Conservation (phyloP, 2,888 invertebrate species). For the Drosophila setosimentum region DNA sequence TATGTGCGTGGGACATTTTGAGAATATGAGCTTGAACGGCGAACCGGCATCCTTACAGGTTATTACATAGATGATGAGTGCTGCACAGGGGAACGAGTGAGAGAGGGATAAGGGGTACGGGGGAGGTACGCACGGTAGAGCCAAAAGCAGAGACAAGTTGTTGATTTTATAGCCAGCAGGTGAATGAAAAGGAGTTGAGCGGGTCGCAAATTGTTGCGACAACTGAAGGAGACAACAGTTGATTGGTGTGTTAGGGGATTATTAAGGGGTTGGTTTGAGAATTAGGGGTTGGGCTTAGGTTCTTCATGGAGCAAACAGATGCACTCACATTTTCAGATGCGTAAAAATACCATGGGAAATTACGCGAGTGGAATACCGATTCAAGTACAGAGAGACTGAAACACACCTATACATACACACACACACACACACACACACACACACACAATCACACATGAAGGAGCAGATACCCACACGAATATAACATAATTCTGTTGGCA, state of each 20-base stretch:
- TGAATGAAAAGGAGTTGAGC: slow-evolving; percentile 37
- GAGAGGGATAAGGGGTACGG: not conserved
- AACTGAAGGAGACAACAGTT: slow-evolving; percentile 44
- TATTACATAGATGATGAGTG: slow-evolving; percentile 37
- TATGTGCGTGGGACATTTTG: slow-evolving; percentile 31
- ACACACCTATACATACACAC: slow-evolving; percentile 13
- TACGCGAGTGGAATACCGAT: slow-evolving; percentile 76
- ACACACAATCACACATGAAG: slow-evolving; percentile 18
- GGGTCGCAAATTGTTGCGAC: slow-evolving; percentile 51
- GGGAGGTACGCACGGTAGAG: not conserved
- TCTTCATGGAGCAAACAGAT: slow-evolving; percentile 44
- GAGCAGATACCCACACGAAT: slow-evolving; percentile 16
- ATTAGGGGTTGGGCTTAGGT: not conserved
- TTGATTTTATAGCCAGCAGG: slow-evolving; percentile 58
- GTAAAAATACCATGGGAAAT: slow-evolving; percentile 74
- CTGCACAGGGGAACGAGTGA: not conserved
- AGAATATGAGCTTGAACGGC: slow-evolving; percentile 8
- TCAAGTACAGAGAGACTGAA: slow-evolving; percentile 5
- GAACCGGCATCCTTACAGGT: slow-evolving; percentile 28
- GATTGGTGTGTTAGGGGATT: slow-evolving; percentile 7
- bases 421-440: slow-evolving; percentile 15
- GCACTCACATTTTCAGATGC: slow-evolving; percentile 68
- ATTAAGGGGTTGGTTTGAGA: not conserved
- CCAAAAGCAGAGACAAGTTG: slow-evolving; percentile 40
- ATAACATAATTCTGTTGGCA: slow-evolving; percentile 72